phyloP scores from a whole-genome alignment of 2,888 invertebrate species.

The Argyresthia goedartella region DNA sequence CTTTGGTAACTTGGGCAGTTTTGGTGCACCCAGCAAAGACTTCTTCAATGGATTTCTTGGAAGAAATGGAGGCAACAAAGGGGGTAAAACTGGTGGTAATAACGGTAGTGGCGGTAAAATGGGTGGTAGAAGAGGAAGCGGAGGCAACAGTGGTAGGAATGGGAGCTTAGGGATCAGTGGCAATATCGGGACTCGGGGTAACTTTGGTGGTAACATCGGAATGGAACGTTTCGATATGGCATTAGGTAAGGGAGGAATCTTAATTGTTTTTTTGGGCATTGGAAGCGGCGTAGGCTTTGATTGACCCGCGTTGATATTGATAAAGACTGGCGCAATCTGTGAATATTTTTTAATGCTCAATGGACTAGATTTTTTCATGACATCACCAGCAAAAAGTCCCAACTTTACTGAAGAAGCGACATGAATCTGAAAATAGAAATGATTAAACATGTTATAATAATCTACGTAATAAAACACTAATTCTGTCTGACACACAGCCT shows the following conservation, averaged over 20 bases:
- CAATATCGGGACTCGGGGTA: conserved; percentile 15
- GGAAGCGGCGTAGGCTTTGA: conserved; percentile 16
- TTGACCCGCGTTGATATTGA: conserved; percentile 26
- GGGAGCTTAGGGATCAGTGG: conserved; percentile 14
- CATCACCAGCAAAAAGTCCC: conserved; percentile 33
- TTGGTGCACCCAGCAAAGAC: background rate
- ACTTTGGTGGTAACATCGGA: conserved; percentile 12
- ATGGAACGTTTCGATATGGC: background rate
- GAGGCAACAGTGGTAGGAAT: conserved; percentile 10
- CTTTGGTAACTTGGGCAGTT: conserved; percentile 8
- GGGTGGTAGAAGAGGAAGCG: conserved; percentile 17
- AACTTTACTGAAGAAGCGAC: conserved; percentile 20
- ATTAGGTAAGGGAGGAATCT: background rate
- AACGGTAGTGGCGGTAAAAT: conserved; percentile 13
- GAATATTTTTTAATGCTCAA: conserved; percentile 26
- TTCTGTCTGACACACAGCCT: no score
- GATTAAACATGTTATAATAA: background rate
- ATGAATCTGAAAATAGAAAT: conserved; percentile 22
- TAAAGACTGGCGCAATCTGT: conserved; percentile 30
- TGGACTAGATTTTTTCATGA: conserved; percentile 25
- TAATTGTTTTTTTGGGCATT: background rate
- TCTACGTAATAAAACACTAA: no score
- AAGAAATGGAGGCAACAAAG: conserved; percentile 13
- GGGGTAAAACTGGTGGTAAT: conserved; percentile 12
- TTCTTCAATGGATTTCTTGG: conserved; percentile 7